Conservation (phyloP, 92 coral and sea anemone genomes). For the Phenganax subtilis region DNA sequence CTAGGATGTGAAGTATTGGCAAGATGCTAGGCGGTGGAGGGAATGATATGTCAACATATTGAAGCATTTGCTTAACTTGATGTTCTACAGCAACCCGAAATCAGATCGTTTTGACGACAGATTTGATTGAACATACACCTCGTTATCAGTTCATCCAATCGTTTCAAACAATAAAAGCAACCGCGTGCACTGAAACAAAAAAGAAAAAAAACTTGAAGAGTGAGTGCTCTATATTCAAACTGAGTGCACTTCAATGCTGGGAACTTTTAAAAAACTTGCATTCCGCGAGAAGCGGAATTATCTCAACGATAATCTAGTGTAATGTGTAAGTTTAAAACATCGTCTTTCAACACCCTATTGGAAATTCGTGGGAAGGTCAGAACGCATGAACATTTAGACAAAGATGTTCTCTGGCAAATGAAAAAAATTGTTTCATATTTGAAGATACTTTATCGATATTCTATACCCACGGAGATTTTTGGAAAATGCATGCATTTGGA, state of each 20-base stretch:
- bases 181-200: background rate
- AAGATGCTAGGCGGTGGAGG: conserved; percentile 2
- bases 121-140: conserved; percentile 17
- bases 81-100: conserved; percentile 29
- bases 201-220: background rate
- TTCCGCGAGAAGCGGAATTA: conserved; percentile 23
- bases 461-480: no score
- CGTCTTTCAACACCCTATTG: conserved; percentile 36
- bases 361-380: conserved; percentile 33
- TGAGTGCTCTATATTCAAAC: background rate
- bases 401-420: conserved; percentile 5
- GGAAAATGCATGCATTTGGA: background rate
- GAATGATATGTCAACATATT: conserved; percentile 13
- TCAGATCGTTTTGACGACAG: conserved; percentile 44
- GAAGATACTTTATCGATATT: background rate
- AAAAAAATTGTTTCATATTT: background rate
- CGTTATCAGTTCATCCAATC: conserved; percentile 35
- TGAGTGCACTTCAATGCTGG: background rate
- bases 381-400: background rate
- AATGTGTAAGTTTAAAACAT: conserved; percentile 34
- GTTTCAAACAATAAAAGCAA: conserved; percentile 18
- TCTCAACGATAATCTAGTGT: conserved; percentile 35
- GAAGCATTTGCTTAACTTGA: conserved; percentile 34
- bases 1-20: conserved; percentile 9
- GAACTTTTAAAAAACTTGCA: conserved; percentile 7